Base-by-base conservation (phyloP, 1,140 invertebrate species). In the Temnothorax nylanderi region DNA sequence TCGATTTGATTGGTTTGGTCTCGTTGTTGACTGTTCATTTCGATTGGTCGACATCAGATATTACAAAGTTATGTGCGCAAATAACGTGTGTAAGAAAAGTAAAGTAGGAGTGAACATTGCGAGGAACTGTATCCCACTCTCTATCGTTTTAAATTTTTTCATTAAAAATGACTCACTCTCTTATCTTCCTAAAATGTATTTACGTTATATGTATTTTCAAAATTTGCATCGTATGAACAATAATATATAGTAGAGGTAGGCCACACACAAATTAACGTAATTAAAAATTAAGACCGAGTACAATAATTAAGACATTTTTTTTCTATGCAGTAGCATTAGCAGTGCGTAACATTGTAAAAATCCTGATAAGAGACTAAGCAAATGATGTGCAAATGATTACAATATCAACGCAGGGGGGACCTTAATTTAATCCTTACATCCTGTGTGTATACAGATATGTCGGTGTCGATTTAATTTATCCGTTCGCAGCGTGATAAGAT, bases 101-200 rank as follows among this genome's bases (percentile, higher is more conserved):
- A 67, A 34, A 74, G 26, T 75, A 56, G 77, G 62, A 80, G 80
- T 75, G 26, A 75, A 82, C 54, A n/a, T 75, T 49, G 54, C 67
- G 41, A 47, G 26, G 2, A 74, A 56, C 49, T 56, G 21, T 71
- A 0, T 58, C 16, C 34, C 41, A 16, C 18, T 80, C 34, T 5
- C n/a, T 5, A 11, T 44, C 6, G 2, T 21, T 41, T 7, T 49
- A 21, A 78, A 64, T 80, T 74, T 60, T 74, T 8, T 75, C 8
- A 11, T 13, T 26, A 6, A 5, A 54, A 3, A 47, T 47, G 47
- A n/a, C 5, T 54, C 51, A n/a, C 18, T 54, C 10, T 60, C 0
- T 74, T 13, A 6, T 84, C 8, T 58, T 18, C 1, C 10, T 7
- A n/a, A 41, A 21, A 26, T 5, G 37, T 47, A 71, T 49, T 71